Conservation (phyloP, 1,140 invertebrate species). For the Cyrtorhinus lividipennis region DNA sequence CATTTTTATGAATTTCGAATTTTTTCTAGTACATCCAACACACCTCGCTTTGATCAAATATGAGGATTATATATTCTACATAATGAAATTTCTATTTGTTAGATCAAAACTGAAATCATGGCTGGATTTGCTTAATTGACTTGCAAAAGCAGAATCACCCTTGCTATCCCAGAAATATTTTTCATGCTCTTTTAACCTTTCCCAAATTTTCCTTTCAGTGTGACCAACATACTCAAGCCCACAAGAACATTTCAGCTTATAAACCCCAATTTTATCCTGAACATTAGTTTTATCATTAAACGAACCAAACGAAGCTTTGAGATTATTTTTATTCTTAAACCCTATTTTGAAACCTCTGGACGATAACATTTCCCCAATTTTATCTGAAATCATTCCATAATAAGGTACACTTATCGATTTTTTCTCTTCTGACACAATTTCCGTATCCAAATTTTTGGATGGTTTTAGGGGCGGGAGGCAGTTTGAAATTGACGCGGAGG, state of each 20-base stretch:
- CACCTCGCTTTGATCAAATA: no score
- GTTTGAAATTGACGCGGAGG: no score
- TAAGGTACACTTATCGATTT: neutral
- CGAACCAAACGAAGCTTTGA: neutral
- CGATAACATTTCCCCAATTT: neutral
- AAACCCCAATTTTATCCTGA: neutral
- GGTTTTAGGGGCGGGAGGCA: no score
- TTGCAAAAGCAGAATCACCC: neutral
- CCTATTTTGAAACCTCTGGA: neutral
- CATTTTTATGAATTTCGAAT: neutral
- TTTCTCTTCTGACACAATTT: neutral
- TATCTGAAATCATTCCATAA: neutral
- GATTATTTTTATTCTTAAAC: neutral
- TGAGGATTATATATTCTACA: no score
- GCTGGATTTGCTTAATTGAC: neutral
- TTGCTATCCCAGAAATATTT: neutral
- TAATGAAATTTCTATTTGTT: neutral
- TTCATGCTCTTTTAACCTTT: neutral
- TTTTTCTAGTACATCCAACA: neutral
- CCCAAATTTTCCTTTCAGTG: neutral
- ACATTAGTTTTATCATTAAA: neutral
- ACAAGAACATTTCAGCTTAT: neutral
- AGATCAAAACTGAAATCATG: neutral
- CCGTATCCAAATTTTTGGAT: neutral
- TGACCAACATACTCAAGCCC: neutral